Evolutionary conservation across 2,113 vertebrate genomes (phyloP), one percentile per base, ranked within the genome.

Genomic region (Tretioscincus oriximinensis): DNA sequence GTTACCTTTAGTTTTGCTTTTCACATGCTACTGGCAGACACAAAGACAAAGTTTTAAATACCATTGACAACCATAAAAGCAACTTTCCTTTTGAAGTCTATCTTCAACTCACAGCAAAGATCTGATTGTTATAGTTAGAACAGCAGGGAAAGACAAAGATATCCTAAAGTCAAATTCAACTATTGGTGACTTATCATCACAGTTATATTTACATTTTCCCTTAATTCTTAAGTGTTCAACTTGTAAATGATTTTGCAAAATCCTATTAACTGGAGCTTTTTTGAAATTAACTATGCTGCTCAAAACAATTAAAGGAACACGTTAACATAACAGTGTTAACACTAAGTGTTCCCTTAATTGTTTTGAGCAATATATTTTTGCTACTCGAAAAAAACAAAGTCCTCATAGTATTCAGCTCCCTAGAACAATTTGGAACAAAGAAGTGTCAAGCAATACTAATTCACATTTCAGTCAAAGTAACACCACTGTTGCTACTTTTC

Each of bases 21-120:
- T 82, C 29, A 70, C 10, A 47, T 63, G 11, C 28, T 26, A 49
- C 3, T 24, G 54, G 3, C 18, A 6, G 88, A 81, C 84, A 78
- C 29, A 51, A 35, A 86, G 83, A 85, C 81, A 88, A 84, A 83
- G 78, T 73, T 64, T 9, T 58, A 58, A 58, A 58, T 58, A 18
- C 54, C 14, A 58, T 18, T 65, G 86, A 79, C 76, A 87, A 88
- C 81, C 84, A 78, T 31, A 51, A 35, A 87, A 84, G 85, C 83
- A 88, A 84, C 82, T 81, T 73, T 58, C 8, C 71, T 35, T 85
- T 88, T 88, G 79, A 84, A 85, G 82, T 86, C 78, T 78, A 72
- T 81, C 77, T 77, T 65, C 2, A 64, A 11, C 16, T 63, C 74
- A 49, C 78, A 45, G 69, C 72, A 76, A 64, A 71, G 75, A 81